These are phyloP conservation scores for Mimumesa dahlbomi DNA, from an alignment of 2,888 invertebrate species.

Conservation along the genomic window DNA sequence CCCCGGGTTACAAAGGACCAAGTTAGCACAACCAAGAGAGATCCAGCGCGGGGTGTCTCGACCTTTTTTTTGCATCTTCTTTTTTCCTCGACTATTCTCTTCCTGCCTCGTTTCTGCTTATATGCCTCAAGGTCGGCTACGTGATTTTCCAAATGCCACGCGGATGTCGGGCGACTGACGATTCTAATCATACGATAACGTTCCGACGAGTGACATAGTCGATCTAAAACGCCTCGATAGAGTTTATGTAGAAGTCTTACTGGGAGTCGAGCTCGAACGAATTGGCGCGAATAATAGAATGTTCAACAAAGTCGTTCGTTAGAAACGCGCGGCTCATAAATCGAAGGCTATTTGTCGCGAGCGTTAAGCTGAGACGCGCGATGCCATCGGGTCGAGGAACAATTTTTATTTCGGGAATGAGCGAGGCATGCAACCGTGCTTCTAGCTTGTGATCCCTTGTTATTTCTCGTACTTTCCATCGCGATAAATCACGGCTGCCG, in stretches of 20 bases:
- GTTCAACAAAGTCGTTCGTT: constrained; percentile 17
- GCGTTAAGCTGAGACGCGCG: constrained; percentile 1
- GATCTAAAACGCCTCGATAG: neutral
- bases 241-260: neutral
- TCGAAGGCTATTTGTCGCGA: constrained; percentile 24
- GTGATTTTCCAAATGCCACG: constrained; percentile 19
- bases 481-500: constrained; percentile 78
- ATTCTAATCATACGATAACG: no score
- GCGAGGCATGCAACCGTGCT: constrained; percentile 60
- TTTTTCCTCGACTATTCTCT: constrained; percentile 4
- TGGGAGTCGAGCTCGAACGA: neutral
- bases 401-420: constrained; percentile 68
- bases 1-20: constrained; percentile 44
- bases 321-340: constrained; percentile 19
- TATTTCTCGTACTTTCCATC: constrained; percentile 79
- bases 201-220: neutral
- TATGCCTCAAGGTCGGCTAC: constrained; percentile 41
- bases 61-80: constrained; percentile 13
- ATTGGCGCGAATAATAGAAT: neutral
- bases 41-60: constrained; percentile 18
- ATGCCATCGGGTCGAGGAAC: constrained; percentile 29
- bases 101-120: constrained; percentile 25
- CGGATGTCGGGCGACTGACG: neutral
- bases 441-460: constrained; percentile 70
- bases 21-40: constrained; percentile 14